Evolutionary conservation across 2,888 invertebrate genomes (phyloP).

Genomic region (Rhamphomyia laevipes): DNA sequence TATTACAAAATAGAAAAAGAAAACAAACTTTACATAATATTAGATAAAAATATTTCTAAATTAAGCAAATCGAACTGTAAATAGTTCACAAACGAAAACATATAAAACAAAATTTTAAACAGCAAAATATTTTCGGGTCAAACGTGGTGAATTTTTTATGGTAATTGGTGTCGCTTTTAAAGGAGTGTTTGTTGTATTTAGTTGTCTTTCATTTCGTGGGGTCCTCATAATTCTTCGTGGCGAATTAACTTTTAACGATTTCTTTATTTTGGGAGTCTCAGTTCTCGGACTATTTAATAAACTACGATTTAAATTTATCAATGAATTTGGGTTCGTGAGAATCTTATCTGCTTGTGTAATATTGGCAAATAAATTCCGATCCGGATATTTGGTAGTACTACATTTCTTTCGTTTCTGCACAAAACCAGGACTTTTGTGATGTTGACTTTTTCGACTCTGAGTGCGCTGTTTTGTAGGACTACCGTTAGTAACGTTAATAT

Average conservation of each 20-base stretch:
- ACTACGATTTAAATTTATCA: neutral
- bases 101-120: no score
- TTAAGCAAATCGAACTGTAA: no score
- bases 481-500: neutral
- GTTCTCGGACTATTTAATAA: neutral
- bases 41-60: no score
- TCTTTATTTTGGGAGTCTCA: conserved; percentile 6
- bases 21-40: no score
- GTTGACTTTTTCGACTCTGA: conserved; percentile 15
- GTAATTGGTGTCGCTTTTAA: conserved; percentile 3
- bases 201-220: neutral
- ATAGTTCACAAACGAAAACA: no score
- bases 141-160: conserved; percentile 4
- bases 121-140: no score
- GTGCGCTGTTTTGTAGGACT: conserved; percentile 4
- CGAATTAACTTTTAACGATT: conserved; percentile 6
- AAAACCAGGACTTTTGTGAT: conserved; percentile 16
- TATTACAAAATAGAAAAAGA: no score
- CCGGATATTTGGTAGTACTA: conserved; percentile 11
- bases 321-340: neutral
- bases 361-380: neutral
- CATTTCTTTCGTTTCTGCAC: conserved; percentile 16
- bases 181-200: conserved; percentile 1
- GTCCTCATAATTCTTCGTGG: conserved; percentile 7
- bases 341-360: neutral